Evolutionary conservation across 2,888 invertebrate genomes (phyloP).

Genomic region (Calliphora vomitoria): DNA sequence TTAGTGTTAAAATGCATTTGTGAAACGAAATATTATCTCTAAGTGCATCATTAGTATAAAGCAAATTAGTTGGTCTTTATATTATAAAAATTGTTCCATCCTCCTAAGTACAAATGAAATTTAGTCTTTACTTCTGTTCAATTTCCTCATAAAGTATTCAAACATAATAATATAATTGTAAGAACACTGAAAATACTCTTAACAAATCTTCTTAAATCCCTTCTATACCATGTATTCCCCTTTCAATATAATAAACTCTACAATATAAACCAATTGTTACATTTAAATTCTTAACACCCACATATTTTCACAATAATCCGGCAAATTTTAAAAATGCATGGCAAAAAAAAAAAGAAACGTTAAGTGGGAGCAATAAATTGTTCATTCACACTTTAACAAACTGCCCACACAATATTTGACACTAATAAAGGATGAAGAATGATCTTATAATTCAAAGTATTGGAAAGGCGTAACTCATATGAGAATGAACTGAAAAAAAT

Average conservation of each 20-base stretch:
- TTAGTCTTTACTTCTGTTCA: no score
- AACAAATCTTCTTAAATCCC: conserved; percentile 3
- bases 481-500: conserved; percentile 21
- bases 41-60: no score
- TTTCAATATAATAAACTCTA: conserved; percentile 41
- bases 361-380: conserved; percentile 58
- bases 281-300: conserved; percentile 54
- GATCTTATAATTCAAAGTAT: conserved; percentile 69
- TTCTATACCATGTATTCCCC: background rate
- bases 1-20: no score
- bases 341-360: conserved; percentile 20
- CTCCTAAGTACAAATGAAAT: no score
- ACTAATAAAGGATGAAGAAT: conserved; percentile 51
- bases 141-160: background rate
- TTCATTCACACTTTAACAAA: conserved; percentile 64
- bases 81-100: no score
- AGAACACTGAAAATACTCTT: background rate
- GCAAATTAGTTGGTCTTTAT: no score
- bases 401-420: conserved; percentile 67
- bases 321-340: conserved; percentile 30
- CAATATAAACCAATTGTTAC: conserved; percentile 61
- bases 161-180: background rate
- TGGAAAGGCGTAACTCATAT: conserved; percentile 68
- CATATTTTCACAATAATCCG: conserved; percentile 25
- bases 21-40: no score